Conservation (phyloP, 1,140 invertebrate genomes). For the Tetranychus urticae region DNA sequence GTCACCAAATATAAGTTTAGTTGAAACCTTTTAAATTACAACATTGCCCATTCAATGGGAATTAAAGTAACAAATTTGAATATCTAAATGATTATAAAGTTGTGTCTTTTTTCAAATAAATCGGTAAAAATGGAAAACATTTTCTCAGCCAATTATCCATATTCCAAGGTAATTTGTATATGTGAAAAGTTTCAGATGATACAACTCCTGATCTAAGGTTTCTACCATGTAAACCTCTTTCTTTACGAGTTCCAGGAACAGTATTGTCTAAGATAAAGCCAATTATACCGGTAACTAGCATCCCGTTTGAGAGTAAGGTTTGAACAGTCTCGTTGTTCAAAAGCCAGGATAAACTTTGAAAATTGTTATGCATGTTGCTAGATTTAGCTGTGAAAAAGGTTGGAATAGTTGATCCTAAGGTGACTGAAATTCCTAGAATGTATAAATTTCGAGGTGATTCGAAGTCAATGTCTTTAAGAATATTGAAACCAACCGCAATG, state of each 20-base stretch:
- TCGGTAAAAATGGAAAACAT: background rate
- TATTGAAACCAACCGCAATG: conserved; percentile 50
- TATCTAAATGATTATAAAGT: no score
- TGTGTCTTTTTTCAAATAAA: background rate
- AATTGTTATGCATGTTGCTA: conserved; percentile 10
- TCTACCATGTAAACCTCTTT: background rate
- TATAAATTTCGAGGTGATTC: conserved; percentile 56
- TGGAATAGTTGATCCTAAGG: conserved; percentile 50
- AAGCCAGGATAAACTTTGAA: background rate
- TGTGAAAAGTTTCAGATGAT: background rate
- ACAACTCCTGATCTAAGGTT: background rate
- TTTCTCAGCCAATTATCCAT: background rate
- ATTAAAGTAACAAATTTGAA: no score
- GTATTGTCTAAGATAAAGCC: conserved; percentile 61
- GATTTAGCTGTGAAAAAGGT: conserved; percentile 44
- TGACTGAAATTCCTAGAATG: conserved; percentile 63
- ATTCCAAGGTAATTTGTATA: background rate
- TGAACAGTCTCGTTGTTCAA: conserved; percentile 23
- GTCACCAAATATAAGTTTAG: no score
- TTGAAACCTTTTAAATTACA: no score
- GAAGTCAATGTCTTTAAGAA: conserved; percentile 53
- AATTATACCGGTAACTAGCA: conserved; percentile 50
- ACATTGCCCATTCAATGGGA: no score
- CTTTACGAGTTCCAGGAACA: conserved; percentile 40
- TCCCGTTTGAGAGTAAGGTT: conserved; percentile 55